Evolutionary conservation across 1,140 invertebrate species (phyloP), one percentile per base, ranked within the genome.

Genomic region (Nasonia vitripennis): DNA sequence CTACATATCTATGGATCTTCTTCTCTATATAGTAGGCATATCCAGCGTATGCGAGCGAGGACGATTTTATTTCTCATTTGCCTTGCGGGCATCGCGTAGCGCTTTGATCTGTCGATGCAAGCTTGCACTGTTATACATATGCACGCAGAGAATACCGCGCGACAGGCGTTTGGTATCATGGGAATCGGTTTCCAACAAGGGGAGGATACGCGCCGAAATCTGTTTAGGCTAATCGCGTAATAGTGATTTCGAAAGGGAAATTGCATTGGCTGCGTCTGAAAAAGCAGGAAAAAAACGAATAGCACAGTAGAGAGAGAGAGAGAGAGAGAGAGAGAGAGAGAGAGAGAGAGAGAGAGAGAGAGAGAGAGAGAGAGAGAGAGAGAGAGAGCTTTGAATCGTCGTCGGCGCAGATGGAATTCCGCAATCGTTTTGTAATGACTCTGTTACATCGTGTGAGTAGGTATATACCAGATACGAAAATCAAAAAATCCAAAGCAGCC

Each of bases 31-130:
- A 20, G 17, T 51, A 51, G 17, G 27, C 11, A 31, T 17, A 37
- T 23, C 62, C n/a, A 37, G 6, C 34, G n/a, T 75, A 51, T 41
- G 55, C 17, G 70, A 11, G 23, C 70, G 45, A 4, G 11, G 67
- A 34, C n/a, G 68, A 85, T 68, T 84, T 85, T 81, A 81, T 85
- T 85, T 75, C 78, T 81, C 73, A 74, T 80, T 85, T 81, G 84
- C 79, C 84, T 79, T 10, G 73, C 70, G 71, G 84, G 51, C 1
- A 20, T 9, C 17, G 23, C 14, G 41, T 9, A 31, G 75, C 27
- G 83, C 55, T 80, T 80, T 74, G 78, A 85, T 81, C 71, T 37
- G 51, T 85, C 37, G 31, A 75, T 75, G 14, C 27, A 31, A 34
- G 55, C 20, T 20, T 17, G 55, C 20, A 45, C 41, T 45, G 41